Evolutionary conservation across 2,888 invertebrate genomes (phyloP).

Genomic region (Diarsia mendica): DNA sequence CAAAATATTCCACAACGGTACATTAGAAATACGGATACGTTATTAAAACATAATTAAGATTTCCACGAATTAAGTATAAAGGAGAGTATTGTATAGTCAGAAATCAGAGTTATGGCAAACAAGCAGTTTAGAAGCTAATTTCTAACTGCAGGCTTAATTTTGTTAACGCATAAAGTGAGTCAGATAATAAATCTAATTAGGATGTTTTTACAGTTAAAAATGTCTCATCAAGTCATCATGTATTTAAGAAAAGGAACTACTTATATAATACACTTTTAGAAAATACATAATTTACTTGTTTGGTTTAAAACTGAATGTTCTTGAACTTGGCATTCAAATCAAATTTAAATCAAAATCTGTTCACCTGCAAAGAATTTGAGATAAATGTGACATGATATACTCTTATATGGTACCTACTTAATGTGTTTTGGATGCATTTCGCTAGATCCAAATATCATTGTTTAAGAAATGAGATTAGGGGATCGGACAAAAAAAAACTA

Average conservation of each 20-base stretch:
- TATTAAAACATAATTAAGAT: slow-evolving; percentile 28
- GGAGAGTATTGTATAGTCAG: neutral
- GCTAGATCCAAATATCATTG: neutral
- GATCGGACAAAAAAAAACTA: too few relatives aligned
- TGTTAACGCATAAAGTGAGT: neutral
- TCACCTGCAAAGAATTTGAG: slow-evolving; percentile 7
- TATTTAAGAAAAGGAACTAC: neutral
- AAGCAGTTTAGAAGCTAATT: neutral
- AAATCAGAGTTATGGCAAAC: neutral
- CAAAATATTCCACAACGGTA: slow-evolving; percentile 47
- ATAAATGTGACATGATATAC: neutral
- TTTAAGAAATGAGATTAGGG: neutral
- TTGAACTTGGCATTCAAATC: slow-evolving; percentile 12
- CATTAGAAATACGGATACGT: slow-evolving; percentile 37
- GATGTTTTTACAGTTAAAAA: slow-evolving; percentile 1
- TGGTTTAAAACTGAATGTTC: neutral
- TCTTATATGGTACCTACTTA: neutral
- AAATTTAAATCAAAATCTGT: neutral
- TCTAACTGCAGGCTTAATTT: neutral
- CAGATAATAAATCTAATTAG: neutral
- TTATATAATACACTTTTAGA: neutral
- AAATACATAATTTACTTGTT: neutral
- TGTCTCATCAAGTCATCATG: neutral
- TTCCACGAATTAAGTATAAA: slow-evolving; percentile 10
- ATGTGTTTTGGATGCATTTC: neutral